Evolutionary conservation across 2,797 vertebrate species (phyloP).

Genomic region (Poeciliopsis turneri): DNA sequence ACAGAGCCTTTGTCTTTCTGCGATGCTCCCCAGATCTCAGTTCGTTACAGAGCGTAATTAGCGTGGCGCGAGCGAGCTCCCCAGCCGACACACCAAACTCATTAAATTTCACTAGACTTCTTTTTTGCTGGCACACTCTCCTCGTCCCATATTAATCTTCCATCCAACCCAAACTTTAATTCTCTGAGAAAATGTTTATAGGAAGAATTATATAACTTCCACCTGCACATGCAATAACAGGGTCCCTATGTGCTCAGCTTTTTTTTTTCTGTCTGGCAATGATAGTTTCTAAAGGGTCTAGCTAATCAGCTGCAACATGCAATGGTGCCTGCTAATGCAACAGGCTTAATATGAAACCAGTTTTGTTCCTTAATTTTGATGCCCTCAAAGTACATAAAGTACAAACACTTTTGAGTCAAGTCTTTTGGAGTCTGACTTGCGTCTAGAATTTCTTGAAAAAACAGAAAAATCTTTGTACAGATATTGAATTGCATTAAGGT

Average conservation of each 20-base stretch:
- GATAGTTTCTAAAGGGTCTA: constrained; percentile 58
- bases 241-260: constrained; percentile 40
- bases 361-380: constrained; percentile 30
- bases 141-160: constrained; percentile 74
- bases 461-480: background rate
- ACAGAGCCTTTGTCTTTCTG: constrained; percentile 70
- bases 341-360: constrained; percentile 56
- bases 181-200: constrained; percentile 75
- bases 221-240: constrained; percentile 54
- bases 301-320: constrained; percentile 70
- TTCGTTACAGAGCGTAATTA: constrained; percentile 78
- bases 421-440: background rate
- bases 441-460: background rate
- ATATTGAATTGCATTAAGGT: background rate
- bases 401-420: background rate
- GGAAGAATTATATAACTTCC: constrained; percentile 53
- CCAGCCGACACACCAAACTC: constrained; percentile 76
- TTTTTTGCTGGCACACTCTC: constrained; percentile 65
- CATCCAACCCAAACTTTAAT: constrained; percentile 71
- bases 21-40: constrained; percentile 70
- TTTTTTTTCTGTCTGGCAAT: constrained; percentile 27
- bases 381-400: constrained; percentile 7
- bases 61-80: constrained; percentile 67
- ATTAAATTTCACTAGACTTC: constrained; percentile 78
- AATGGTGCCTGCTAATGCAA: constrained; percentile 48